phyloP scores from a whole-genome alignment of 2,113 vertebrate genomes.

The Crypturellus undulatus region DNA sequence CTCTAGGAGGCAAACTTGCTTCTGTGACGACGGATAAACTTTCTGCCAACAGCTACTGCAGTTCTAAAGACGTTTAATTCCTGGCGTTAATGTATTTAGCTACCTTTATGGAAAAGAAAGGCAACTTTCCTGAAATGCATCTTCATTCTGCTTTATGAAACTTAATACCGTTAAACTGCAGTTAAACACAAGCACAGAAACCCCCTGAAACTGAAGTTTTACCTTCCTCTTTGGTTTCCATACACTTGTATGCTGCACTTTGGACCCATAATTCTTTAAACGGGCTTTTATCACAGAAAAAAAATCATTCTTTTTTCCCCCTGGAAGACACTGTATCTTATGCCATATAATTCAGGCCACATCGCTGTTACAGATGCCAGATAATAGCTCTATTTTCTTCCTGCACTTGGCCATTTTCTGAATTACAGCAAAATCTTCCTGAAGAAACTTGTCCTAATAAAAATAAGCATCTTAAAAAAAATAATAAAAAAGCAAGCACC shows the following conservation, averaged over 20 bases:
- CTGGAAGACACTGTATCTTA: not conserved
- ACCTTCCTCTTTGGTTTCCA: not conserved
- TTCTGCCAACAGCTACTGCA: not conserved
- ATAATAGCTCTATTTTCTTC: not conserved
- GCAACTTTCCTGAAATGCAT: fast-evolving
- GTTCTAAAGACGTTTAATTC: not conserved
- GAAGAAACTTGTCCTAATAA: not conserved
- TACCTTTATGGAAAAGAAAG: not conserved
- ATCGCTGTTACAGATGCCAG: not conserved
- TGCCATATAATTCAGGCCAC: not conserved
- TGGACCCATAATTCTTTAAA: not conserved
- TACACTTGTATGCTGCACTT: not conserved
- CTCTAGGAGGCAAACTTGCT: conserved; percentile 26
- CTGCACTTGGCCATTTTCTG: not conserved
- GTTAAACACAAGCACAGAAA: not conserved
- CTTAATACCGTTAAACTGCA: not conserved
- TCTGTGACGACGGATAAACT: not conserved
- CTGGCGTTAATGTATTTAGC: fast-evolving
- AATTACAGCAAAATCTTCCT: not conserved
- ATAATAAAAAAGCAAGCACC: not conserved
- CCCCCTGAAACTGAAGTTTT: not conserved
- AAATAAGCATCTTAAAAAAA: not conserved
- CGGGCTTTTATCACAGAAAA: not conserved
- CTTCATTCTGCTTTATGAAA: fast-evolving
- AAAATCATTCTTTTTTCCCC: not conserved